A percentile compares a stretch with the other conserved stretches of the same genome.
Evolutionary conservation across 2,113 vertebrate species (phyloP).

Genomic region (Hirundichthys speculiger): DNA sequence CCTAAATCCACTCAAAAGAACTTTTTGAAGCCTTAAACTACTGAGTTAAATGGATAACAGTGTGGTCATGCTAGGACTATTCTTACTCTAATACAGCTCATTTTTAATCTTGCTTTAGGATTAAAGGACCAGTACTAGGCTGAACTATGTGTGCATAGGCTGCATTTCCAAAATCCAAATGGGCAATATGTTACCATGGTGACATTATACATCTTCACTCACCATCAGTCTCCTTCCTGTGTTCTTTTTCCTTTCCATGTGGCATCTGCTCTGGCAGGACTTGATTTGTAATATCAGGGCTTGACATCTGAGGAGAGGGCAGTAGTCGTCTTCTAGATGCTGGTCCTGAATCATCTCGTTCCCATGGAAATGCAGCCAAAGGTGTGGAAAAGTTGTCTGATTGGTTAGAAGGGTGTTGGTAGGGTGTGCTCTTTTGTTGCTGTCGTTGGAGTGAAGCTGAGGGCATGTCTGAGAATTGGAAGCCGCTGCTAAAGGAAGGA

Average conservation of each 20-base stretch:
- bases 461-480: slow-evolving; percentile 72
- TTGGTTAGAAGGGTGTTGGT: slow-evolving; percentile 53
- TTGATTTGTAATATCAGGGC: slow-evolving; percentile 38
- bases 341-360: slow-evolving; percentile 68
- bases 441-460: slow-evolving; percentile 64
- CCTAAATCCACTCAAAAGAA: not conserved
- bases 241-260: slow-evolving; percentile 54
- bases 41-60: slow-evolving; percentile 13
- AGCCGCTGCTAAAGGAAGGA: slow-evolving; percentile 64
- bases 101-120: slow-evolving; percentile 30
- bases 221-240: slow-evolving; percentile 72
- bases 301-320: slow-evolving; percentile 49
- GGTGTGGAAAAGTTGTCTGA: slow-evolving; percentile 66
- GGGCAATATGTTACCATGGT: not conserved
- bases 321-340: slow-evolving; percentile 53
- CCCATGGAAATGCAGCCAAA: slow-evolving; percentile 81
- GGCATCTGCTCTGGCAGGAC: slow-evolving; percentile 20
- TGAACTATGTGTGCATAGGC: not conserved
- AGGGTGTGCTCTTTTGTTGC: slow-evolving; percentile 64
- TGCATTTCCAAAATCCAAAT: slow-evolving; percentile 16
- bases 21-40: not conserved
- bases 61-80: not conserved
- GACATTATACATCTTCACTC: slow-evolving; percentile 40
- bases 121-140: not conserved
- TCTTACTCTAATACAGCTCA: slow-evolving; percentile 18